Base-by-base conservation (phyloP, 2,888 invertebrate genomes). In the Cryptus armator region DNA sequence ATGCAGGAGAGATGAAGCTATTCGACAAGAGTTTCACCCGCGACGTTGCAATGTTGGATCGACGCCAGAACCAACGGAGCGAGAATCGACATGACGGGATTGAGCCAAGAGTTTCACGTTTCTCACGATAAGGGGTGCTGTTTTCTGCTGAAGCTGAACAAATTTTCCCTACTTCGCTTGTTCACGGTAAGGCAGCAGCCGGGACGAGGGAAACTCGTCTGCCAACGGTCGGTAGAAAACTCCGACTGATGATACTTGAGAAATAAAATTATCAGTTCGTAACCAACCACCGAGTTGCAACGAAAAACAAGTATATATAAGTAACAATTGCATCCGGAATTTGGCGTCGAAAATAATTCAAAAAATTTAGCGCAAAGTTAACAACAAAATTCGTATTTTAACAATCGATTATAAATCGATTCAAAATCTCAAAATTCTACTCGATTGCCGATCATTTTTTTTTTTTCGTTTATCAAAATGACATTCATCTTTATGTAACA, bases 11-110 rank as follows among this genome's bases (percentile, higher is more conserved):
- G 44, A 72, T 67, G 37, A 53, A 44, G 76, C 78, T 70, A 46
- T 32, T 59, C 24, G 62, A 56, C 16, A 16, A 51, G 12, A 3
- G 16, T 24, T 19, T n/a, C 3, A 32, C 12, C 12, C 24, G 48
- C 37, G 37, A 32, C 29, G 48, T 62, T 19, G 19, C 24, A 75
- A 51, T 59, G 48, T 37, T 81, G 74, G 74, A 74, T 24, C 56
- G 2, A 67, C 19, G 80, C 80, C 80, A 81, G 37, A 66, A 81
- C 59, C 75, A 16, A 43, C 68, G 12, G 43, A 48, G 62, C 68
- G 46, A 43, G 5, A 43, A 46, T 67, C 46, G 19, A 9, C 75
- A 48, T 16, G 51, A 32, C 46, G 56, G 46, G n/a, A 56, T 14
- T 2, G 29, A 10, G 59, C 14, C 10, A 14, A 43, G 37, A 62